A percentile compares a stretch with the other conserved stretches of the same genome.
Evolutionary conservation across 2,888 invertebrate genomes (phyloP).

Genomic region (Drosophila meridiana): DNA sequence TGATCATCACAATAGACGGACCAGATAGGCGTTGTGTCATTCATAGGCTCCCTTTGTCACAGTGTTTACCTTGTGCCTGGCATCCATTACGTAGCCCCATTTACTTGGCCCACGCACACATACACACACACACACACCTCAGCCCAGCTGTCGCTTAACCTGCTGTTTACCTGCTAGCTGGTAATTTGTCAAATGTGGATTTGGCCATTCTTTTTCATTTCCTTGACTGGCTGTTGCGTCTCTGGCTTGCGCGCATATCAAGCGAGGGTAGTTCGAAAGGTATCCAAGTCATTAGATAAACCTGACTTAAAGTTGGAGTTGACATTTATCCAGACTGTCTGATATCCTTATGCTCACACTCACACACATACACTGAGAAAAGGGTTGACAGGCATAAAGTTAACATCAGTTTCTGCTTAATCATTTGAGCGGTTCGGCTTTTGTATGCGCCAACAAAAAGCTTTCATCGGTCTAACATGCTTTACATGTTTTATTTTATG

Average conservation of each 20-base stretch:
- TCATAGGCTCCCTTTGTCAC: constrained; percentile 11
- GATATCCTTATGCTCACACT: background rate
- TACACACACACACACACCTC: background rate
- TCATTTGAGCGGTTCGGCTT: background rate
- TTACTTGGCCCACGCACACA: background rate
- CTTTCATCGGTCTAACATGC: background rate
- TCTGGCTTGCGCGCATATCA: constrained; percentile 16
- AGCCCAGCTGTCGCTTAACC: constrained; percentile 6
- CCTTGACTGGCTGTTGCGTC: constrained; percentile 58
- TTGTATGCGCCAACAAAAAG: background rate
- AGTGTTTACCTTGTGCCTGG: constrained; percentile 11
- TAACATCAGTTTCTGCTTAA: background rate
- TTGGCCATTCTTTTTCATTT: constrained; percentile 54
- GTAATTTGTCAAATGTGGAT: constrained; percentile 78
- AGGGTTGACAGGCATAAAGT: background rate
- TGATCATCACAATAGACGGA: constrained; percentile 38
- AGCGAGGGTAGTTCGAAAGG: constrained; percentile 46
- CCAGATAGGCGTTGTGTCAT: constrained; percentile 21
- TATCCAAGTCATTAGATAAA: background rate
- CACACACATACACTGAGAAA: background rate
- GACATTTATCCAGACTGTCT: background rate
- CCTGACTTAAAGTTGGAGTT: background rate
- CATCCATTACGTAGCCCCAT: constrained; percentile 3
- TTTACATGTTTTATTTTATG: background rate
- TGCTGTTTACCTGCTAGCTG: constrained; percentile 66